Evolutionary conservation across 2,888 invertebrate species (phyloP).

Genomic region (Drosophila yooni): DNA sequence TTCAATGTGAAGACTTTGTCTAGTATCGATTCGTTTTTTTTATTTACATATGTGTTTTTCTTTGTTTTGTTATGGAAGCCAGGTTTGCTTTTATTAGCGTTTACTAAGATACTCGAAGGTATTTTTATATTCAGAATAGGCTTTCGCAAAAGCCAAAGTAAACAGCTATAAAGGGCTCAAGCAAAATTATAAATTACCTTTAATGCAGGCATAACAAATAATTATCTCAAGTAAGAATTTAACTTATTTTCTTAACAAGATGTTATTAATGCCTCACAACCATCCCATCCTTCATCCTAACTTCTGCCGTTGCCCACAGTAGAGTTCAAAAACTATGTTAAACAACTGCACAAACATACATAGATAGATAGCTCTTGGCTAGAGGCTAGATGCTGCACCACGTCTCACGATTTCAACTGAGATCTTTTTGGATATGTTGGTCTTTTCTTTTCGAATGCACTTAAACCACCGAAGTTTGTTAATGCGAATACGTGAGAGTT

Average conservation of each 20-base stretch:
- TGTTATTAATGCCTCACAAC: slow-evolving; percentile 38
- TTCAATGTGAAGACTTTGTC: not conserved
- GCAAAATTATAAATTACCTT: not conserved
- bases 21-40: not conserved
- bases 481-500: slow-evolving; percentile 75
- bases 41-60: not conserved
- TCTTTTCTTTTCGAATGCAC: slow-evolving; percentile 70
- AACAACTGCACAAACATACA: slow-evolving; percentile 61
- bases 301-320: not conserved
- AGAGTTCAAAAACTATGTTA: slow-evolving; percentile 20
- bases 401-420: slow-evolving; percentile 4
- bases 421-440: slow-evolving; percentile 25
- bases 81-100: not conserved
- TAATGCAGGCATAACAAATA: slow-evolving; percentile 32
- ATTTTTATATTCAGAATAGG: not conserved
- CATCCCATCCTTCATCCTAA: not conserved
- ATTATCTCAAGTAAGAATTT: slow-evolving; percentile 30
- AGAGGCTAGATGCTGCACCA: slow-evolving; percentile 12
- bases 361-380: slow-evolving; percentile 39
- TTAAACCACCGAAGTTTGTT: slow-evolving; percentile 74
- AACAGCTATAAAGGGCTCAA: not conserved
- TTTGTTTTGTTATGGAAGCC: not conserved
- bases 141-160: not conserved
- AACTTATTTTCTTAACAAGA: slow-evolving; percentile 1
- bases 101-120: not conserved